A percentile compares a stretch with the other conserved stretches of the same genome.
Evolutionary conservation across 92 coral and sea anemone genomes (phyloP).

Genomic region (Heteractis magnifica): DNA sequence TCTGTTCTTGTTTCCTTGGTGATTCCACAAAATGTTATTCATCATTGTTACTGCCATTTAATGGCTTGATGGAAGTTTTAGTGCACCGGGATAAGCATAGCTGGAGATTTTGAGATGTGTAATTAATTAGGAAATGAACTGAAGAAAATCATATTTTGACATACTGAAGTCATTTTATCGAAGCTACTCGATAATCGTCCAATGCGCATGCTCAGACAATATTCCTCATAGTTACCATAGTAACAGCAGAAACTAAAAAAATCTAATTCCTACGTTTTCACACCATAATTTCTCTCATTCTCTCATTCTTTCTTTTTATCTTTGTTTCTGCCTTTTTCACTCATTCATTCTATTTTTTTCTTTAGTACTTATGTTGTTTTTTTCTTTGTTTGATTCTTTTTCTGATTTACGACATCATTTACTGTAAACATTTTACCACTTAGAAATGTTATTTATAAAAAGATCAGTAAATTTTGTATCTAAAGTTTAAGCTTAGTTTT

Average conservation of each 20-base stretch:
- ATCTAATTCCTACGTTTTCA: not conserved
- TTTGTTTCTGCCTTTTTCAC: no score
- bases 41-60: not conserved
- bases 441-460: not conserved
- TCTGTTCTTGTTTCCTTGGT: constrained; percentile 3
- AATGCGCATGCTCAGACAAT: not conserved
- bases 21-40: not conserved
- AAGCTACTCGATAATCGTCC: not conserved
- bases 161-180: not conserved
- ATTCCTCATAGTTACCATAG: not conserved
- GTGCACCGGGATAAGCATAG: not conserved
- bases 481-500: not conserved
- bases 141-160: not conserved
- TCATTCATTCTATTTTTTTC: no score
- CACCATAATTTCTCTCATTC: no score
- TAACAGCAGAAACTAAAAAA: no score
- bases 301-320: no score
- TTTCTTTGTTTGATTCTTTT: no score
- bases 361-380: no score
- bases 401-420: no score
- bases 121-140: not conserved
- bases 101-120: not conserved
- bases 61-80: not conserved
- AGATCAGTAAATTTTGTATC: not conserved
- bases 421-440: not conserved